Evolutionary conservation across 2,113 vertebrate genomes (phyloP), one percentile per base, ranked within the genome.

Genomic region (Hemiscyllium ocellatum): DNA sequence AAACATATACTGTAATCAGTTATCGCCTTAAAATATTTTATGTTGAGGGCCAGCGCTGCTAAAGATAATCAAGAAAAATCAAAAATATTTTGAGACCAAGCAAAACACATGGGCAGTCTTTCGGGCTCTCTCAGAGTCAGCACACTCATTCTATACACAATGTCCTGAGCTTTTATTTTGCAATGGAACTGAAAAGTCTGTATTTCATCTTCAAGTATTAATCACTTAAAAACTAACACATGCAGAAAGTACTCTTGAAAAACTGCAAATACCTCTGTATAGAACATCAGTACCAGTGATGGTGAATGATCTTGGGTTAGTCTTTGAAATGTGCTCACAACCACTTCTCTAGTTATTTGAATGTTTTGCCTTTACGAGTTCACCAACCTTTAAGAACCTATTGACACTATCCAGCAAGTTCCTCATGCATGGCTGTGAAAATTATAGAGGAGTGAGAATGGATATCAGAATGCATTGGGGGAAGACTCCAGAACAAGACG

Each of bases 181-280:
- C 68, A 94, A 94, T 66, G 37, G 19, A 70, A 94, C 68, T 68
- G 70, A 91, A 94, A 94, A 42, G 66, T 94, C 66, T 37, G 70
- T 22, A 47, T 94, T 94, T 94, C 93, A 94, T 47, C 22, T 22
- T 94, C 50, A 22, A 94, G 37, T 66, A 69, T 70, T 37, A 94
- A 19, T 69, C n/a, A 70, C 8, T 24, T 70, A 42, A 72, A 94
- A 94, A 69, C 37, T 70, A 94, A 94, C 70, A 66, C 91, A 47
- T 70, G 68, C 66, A 70, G 22, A 50, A 70, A 69, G 37, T 69
- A 94, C 37, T 72, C 65, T 94, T n/a, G 90, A 94, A 22, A 70
- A 94, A 68, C 66, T 69, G 66, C 10, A 94, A 94, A 70, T 94
- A 70, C n/a, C 22, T 47, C 93, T 50, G 22, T 94, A 37, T 24